Evolutionary conservation across 2,113 vertebrate genomes (phyloP), one percentile per base, ranked within the genome.

Genomic region (Anas platyrhynchos): DNA sequence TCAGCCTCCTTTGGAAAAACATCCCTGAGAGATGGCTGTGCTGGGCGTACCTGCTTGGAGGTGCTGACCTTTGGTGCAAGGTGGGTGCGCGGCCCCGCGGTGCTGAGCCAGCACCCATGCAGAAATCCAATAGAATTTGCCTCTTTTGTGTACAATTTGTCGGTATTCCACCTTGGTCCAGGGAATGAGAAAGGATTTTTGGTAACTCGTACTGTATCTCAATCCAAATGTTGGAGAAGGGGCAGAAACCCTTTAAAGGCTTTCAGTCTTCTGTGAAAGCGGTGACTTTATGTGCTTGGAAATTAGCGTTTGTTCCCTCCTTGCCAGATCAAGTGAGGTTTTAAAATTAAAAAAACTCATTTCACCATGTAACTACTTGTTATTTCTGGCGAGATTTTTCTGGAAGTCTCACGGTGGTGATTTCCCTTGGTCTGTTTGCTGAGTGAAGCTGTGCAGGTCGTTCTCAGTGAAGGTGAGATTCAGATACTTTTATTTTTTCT

Each of bases 51-150:
- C 17, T 18, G 11, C 12, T 32, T 16, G 44, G 27, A 14, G 14
- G 3, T 32, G 41, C 27, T 22, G 44, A n/a, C 16, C 22, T 16
- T 14, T 31, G 3, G 27, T 2, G 27, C 9, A 9, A 34, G 63
- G 61, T 27, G 12, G 16, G n/a, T 31, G 16, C 29, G 5, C 18
- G 21, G 46, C 43, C n/a, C 26, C 5, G 13, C 7, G 13, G 13
- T 11, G 27, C 12, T 21, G 44, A 15, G 74, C 26, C 23, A 20
- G 25, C n/a, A 12, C 15, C 32, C 6, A 17, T 27, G 4, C 15
- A 1, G 9, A 6, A 1, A 22, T 10, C 22, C n/a, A 3, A 5
- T 22, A 3, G 9, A 18, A 7, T 7, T 10, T 10, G 2, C 11
- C 59, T 54, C 20, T 58, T n/a, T 54, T n/a, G 1, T 22, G n/a